Evolutionary conservation across 2,797 vertebrate species (phyloP), one percentile per base, ranked within the genome.

Genomic region (Pteropus rufus): DNA sequence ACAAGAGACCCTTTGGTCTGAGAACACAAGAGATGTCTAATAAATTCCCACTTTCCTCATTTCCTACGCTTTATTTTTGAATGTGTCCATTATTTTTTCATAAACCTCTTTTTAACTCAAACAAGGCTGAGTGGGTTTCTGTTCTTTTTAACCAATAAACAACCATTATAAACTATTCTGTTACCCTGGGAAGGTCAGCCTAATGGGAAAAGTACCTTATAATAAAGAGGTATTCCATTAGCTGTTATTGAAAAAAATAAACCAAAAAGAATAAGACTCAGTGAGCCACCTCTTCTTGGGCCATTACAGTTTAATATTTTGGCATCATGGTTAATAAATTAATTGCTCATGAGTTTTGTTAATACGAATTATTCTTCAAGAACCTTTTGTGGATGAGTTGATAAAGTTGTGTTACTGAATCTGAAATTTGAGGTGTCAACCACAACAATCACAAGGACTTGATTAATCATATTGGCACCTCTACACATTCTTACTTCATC

Each of bases 331-430:
- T 81, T 77, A 86, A 80, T 44, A 39, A 91, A 92, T 67, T 54
- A 49, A 85, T 24, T 56, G 65, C 56, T 83, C 84, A 10, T 52
- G 39, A n/a, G 26, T 89, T 85, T 67, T 76, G 31, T 91, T 83
- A 36, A 31, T 90, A 64, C 36, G 64, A 84, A 84, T 81, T 36
- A 90, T 88, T 83, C n/a, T 87, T 85, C 41, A 39, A 94, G 87
- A 92, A 69, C 7, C 23, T 41, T 88, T 75, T 62, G n/a, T 85
- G 67, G 95, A 34, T 62, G 79, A 49, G 36, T 36, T 84, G 41
- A 94, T 89, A 64, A 89, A 94, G 79, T 34, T 93, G 34, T 88
- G 64, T 65, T 96, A 89, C 84, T 92, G 80, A 88, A 90, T 95
- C 44, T 69, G n/a, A 90, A 91, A 91, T 93, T 19, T 52, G 75